Percentiles rank a stretch among this genome's conserved stretches.
Conservation (phyloP, 1,140 invertebrate species). For the Dinoponera quadriceps region DNA sequence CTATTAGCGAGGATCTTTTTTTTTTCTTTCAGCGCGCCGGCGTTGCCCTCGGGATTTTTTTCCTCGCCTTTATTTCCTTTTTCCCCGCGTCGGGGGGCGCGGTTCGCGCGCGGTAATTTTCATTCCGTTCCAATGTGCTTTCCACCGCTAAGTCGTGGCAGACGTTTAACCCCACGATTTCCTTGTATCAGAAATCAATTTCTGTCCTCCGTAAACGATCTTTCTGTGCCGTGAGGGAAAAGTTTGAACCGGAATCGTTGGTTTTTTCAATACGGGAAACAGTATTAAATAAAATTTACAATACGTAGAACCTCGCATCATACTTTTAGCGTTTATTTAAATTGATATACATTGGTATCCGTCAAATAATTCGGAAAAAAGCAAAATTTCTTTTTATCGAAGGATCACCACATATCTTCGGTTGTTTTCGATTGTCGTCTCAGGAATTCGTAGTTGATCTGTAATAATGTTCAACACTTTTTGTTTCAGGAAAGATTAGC, state of each 20-base stretch:
- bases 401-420: neutral
- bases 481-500: constrained; percentile 65
- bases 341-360: neutral
- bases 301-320: neutral
- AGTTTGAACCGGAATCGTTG: neutral
- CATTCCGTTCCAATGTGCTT: neutral
- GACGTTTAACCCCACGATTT: neutral
- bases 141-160: neutral
- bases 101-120: constrained; percentile 39
- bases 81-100: constrained; percentile 6
- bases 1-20: constrained; percentile 77
- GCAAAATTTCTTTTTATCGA: neutral
- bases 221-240: neutral
- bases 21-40: constrained; percentile 53
- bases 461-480: constrained; percentile 14
- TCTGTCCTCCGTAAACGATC: neutral
- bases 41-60: constrained; percentile 52
- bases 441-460: neutral
- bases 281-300: neutral
- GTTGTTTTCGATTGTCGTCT: too few species aligned
- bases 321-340: neutral
- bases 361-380: constrained; percentile 8
- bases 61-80: constrained; percentile 61
- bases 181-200: neutral
- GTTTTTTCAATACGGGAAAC: neutral